A percentile compares a stretch with the other conserved stretches of the same genome.
These are phyloP conservation scores for Emydocephalus ijimae DNA, from an alignment of 2,113 vertebrate genomes.

Conservation along the genomic window DNA sequence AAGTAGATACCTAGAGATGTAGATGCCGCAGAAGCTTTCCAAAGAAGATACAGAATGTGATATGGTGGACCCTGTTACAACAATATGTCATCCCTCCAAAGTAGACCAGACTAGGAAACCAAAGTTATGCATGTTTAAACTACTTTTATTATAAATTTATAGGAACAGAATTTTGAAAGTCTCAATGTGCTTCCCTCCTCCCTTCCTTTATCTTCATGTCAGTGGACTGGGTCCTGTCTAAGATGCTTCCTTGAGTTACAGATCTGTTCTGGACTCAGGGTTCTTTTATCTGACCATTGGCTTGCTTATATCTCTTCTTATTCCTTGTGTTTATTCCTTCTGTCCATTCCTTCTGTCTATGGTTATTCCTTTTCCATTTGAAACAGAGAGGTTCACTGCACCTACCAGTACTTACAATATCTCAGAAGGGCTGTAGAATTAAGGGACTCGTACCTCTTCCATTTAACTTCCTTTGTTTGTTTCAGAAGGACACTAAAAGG, in stretches of 20 bases:
- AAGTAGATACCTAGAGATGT: background rate
- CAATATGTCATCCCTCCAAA: background rate
- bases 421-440: background rate
- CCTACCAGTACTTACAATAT: background rate
- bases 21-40: too few species aligned
- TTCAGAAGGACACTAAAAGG: background rate
- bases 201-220: background rate
- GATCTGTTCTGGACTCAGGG: background rate
- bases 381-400: too few species aligned
- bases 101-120: background rate
- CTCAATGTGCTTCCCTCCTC: background rate
- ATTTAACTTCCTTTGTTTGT: background rate
- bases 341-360: background rate
- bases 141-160: background rate
- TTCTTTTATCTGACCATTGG: background rate
- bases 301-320: background rate
- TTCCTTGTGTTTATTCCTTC: background rate
- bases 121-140: background rate
- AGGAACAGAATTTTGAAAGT: background rate
- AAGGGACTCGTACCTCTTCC: background rate
- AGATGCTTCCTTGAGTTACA: background rate
- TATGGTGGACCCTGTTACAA: background rate
- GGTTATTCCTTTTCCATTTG: background rate
- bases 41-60: background rate
- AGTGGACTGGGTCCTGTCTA: background rate